Evolutionary conservation across 1,140 invertebrate species (phyloP).

Genomic region (Kradibia gibbosae): DNA sequence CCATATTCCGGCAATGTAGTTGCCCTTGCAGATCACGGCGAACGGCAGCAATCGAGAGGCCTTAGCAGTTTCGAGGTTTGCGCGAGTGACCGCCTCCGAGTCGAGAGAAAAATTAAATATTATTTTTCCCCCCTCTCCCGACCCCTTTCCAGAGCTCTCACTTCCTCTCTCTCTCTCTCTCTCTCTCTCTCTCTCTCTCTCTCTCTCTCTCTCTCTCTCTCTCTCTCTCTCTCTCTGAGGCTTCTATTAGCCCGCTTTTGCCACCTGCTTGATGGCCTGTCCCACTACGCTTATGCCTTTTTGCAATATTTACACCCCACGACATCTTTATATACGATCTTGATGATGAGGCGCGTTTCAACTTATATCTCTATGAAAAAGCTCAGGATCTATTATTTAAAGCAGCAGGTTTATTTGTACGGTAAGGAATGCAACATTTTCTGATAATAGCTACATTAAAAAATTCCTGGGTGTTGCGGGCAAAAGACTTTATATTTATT

Average conservation of each 20-base stretch:
- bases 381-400: not conserved
- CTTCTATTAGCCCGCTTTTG: too few relatives aligned
- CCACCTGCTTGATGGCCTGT: too few relatives aligned
- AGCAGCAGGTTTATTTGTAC: not conserved
- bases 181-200: not conserved
- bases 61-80: too few relatives aligned
- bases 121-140: not conserved
- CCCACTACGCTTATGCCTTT: too few relatives aligned
- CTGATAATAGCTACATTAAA: not conserved
- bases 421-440: not conserved
- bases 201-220: not conserved
- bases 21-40: not conserved
- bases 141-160: not conserved
- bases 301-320: too few relatives aligned
- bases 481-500: not conserved
- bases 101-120: too few relatives aligned
- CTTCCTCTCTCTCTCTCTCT: not conserved
- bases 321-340: too few relatives aligned
- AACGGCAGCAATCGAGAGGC: too few relatives aligned
- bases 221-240: not conserved
- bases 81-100: too few relatives aligned
- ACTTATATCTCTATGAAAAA: not conserved
- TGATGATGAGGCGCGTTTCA: too few relatives aligned
- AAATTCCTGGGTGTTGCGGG: not conserved
- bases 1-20: not conserved